Percentiles rank a stretch among this genome's conserved stretches.
Conservation (phyloP, 1,140 invertebrate species). For the Trichonephila inaurata region DNA sequence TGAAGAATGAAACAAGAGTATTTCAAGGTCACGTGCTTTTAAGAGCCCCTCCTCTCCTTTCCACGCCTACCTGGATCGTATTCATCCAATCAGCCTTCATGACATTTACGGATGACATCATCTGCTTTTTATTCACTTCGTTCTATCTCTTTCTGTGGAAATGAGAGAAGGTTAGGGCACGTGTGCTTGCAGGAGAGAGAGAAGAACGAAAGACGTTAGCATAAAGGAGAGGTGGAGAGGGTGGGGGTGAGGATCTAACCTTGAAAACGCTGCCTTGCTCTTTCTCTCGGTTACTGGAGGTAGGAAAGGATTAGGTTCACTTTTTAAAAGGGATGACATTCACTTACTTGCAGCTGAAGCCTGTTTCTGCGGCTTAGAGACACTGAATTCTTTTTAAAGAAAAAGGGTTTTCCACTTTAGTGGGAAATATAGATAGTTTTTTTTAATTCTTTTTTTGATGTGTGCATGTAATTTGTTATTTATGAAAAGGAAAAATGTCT, state of each 20-base stretch:
- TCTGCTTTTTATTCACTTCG: slow-evolving; percentile 48
- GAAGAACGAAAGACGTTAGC: slow-evolving; percentile 11
- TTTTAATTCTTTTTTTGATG: neutral
- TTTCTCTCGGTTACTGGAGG: slow-evolving; percentile 42
- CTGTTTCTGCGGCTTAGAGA: neutral
- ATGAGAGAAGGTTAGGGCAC: slow-evolving; percentile 52
- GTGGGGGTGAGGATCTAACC: slow-evolving; percentile 58
- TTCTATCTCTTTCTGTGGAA: slow-evolving; percentile 30
- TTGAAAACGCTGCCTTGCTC: slow-evolving; percentile 55
- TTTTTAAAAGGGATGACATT: neutral
- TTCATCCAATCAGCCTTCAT: slow-evolving; percentile 71
- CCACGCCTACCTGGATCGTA: slow-evolving; percentile 73
- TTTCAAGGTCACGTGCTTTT: slow-evolving; percentile 74
- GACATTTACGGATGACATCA: slow-evolving; percentile 74
- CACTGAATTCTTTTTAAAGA: neutral
- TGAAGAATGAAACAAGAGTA: slow-evolving; percentile 63
- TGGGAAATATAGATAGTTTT: neutral
- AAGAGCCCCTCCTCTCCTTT: slow-evolving; percentile 65
- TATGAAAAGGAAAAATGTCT: no score
- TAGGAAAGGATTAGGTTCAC: slow-evolving; percentile 53
- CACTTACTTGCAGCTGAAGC: neutral
- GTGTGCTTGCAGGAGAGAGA: slow-evolving; percentile 54
- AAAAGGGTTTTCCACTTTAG: neutral
- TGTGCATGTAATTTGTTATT: neutral
- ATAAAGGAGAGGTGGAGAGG: neutral